These are phyloP conservation scores for Shargacucullia verbasci DNA, from an alignment of 2,888 invertebrate genomes.

Conservation along the genomic window DNA sequence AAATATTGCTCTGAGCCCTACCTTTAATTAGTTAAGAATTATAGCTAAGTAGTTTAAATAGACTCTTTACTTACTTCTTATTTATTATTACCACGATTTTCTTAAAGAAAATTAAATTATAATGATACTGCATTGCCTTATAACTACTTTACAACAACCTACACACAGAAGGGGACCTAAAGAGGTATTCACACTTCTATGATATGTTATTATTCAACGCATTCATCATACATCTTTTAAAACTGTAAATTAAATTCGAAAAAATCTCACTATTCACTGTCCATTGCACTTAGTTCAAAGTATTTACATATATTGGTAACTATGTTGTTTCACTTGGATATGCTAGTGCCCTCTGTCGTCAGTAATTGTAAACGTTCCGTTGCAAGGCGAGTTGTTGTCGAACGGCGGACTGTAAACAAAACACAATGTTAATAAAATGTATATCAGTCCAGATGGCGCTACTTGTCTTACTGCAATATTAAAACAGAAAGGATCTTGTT, in stretches of 20 bases:
- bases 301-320: slow-evolving; percentile 35
- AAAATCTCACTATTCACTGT: slow-evolving; percentile 66
- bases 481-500: slow-evolving; percentile 18
- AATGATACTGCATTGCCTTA: slow-evolving; percentile 40
- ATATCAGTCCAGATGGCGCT: slow-evolving; percentile 61
- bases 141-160: slow-evolving; percentile 27
- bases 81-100: too few relatives aligned
- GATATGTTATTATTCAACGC: slow-evolving; percentile 37
- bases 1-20: slow-evolving; percentile 44
- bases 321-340: slow-evolving; percentile 12
- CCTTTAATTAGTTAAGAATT: slow-evolving; percentile 42
- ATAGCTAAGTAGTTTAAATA: slow-evolving; percentile 34
- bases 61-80: slow-evolving; percentile 29
- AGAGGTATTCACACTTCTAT: slow-evolving; percentile 15
- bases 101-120: neutral
- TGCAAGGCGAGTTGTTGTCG: slow-evolving; percentile 74
- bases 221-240: slow-evolving; percentile 41
- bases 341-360: slow-evolving; percentile 82
- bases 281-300: slow-evolving; percentile 43
- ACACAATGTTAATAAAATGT: slow-evolving; percentile 23
- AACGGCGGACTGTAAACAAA: slow-evolving; percentile 69
- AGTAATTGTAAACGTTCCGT: slow-evolving; percentile 80
- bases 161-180: slow-evolving; percentile 22
- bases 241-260: slow-evolving; percentile 62
- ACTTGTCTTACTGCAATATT: slow-evolving; percentile 1